A percentile compares a stretch with the other conserved stretches of the same genome.
Evolutionary conservation across 1,140 invertebrate genomes (phyloP).

Genomic region (Heliconius nattereri): DNA sequence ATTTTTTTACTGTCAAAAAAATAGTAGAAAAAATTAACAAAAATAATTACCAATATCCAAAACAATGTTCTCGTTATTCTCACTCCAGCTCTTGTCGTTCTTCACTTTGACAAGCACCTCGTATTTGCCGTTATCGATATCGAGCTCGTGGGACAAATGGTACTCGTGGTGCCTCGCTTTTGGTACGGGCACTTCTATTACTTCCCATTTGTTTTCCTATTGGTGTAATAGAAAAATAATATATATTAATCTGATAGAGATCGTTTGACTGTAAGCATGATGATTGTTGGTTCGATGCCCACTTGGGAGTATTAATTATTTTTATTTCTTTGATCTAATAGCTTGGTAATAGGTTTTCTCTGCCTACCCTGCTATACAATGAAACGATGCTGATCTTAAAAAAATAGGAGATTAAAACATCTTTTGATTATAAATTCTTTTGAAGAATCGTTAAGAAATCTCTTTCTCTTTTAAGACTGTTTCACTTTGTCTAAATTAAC

Average conservation of each 20-base stretch:
- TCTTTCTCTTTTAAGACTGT: too few relatives aligned
- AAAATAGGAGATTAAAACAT: too few relatives aligned
- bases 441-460: too few relatives aligned
- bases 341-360: not conserved
- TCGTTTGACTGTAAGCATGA: too few relatives aligned
- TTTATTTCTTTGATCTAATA: not conserved
- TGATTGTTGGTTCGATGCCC: too few relatives aligned
- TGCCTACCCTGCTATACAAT: not conserved
- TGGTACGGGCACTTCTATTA: conserved; percentile 49
- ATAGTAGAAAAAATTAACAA: not conserved
- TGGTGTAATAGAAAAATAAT: not conserved
- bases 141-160: conserved; percentile 47
- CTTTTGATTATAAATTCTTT: too few relatives aligned
- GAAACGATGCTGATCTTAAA: too few relatives aligned
- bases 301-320: not conserved
- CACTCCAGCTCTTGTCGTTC: conserved; percentile 62
- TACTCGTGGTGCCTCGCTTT: conserved; percentile 45
- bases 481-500: too few relatives aligned
- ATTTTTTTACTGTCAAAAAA: not conserved
- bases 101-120: conserved; percentile 55
- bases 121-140: conserved; percentile 52
- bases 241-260: not conserved
- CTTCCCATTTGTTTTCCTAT: conserved; percentile 50
- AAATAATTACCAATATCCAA: conserved; percentile 58
- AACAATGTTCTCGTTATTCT: conserved; percentile 41